phyloP scores from a whole-genome alignment of 2,888 invertebrate species.

The Neuroscelio doddi region DNA sequence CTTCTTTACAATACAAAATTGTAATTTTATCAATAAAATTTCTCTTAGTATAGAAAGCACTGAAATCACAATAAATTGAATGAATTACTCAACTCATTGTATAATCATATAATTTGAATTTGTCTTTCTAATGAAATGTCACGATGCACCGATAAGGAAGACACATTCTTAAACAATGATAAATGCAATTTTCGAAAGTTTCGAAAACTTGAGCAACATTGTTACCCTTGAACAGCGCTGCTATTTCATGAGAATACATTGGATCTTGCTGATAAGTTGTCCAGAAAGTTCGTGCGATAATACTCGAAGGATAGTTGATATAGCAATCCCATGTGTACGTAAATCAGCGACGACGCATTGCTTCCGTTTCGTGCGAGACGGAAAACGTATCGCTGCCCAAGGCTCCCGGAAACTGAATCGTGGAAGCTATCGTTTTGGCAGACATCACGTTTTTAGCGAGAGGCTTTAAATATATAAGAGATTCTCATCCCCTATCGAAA shows the following conservation, averaged over 20 bases:
- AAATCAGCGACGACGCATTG: conserved; percentile 62
- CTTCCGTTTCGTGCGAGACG: conserved; percentile 56
- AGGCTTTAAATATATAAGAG: conserved; percentile 35
- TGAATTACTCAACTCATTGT: too few relatives aligned
- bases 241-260: conserved; percentile 31
- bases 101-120: too few relatives aligned
- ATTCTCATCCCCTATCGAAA: conserved; percentile 18
- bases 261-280: conserved; percentile 31
- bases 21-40: too few relatives aligned
- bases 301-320: conserved; percentile 37
- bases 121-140: too few relatives aligned
- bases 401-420: conserved; percentile 53
- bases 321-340: conserved; percentile 43
- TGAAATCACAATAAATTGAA: too few relatives aligned
- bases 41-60: too few relatives aligned
- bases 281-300: conserved; percentile 35
- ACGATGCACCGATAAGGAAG: too few relatives aligned
- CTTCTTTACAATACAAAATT: too few relatives aligned
- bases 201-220: conserved; percentile 17
- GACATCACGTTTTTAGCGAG: conserved; percentile 31
- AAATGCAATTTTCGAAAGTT: conserved; percentile 24
- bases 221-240: conserved; percentile 14
- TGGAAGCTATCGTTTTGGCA: conserved; percentile 56
- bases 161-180: conserved; percentile 14
- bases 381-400: conserved; percentile 42